phyloP scores from a whole-genome alignment of 2,797 vertebrate genomes.

The Trichosurus vulpecula region DNA sequence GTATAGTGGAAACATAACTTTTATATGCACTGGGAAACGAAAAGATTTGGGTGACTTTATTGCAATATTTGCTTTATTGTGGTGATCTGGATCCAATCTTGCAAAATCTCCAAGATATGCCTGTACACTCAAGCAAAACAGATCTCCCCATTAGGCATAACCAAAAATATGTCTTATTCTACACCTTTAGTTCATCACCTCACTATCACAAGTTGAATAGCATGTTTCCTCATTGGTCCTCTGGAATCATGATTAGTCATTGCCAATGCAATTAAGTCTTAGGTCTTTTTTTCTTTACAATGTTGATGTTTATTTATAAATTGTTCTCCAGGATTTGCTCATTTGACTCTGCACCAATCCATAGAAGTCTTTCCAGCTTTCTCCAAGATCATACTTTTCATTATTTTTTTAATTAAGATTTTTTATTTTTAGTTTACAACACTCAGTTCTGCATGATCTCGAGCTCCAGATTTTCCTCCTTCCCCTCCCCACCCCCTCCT shows the following conservation, averaged over 20 bases:
- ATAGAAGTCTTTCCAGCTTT: background rate
- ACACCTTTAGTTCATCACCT: background rate
- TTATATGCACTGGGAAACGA: background rate
- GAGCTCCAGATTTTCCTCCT: too few relatives aligned
- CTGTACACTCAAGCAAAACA: background rate
- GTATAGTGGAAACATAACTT: background rate
- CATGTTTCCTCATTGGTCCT: background rate
- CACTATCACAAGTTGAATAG: background rate
- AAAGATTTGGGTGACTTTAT: background rate
- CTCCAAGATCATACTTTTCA: background rate
- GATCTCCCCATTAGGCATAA: background rate
- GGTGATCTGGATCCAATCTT: background rate
- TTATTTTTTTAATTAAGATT: too few relatives aligned
- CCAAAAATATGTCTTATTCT: background rate
- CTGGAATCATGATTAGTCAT: background rate
- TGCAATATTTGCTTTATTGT: background rate
- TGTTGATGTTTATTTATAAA: background rate
- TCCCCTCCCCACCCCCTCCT: too few relatives aligned
- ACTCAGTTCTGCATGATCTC: too few relatives aligned
- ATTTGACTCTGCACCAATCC: background rate
- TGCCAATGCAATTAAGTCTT: background rate
- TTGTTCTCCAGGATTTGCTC: background rate
- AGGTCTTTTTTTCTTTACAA: background rate
- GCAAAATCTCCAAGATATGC: background rate
- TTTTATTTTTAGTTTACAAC: too few relatives aligned